Base-by-base conservation (phyloP, 2,113 vertebrate species). In the Indicator indicator region DNA sequence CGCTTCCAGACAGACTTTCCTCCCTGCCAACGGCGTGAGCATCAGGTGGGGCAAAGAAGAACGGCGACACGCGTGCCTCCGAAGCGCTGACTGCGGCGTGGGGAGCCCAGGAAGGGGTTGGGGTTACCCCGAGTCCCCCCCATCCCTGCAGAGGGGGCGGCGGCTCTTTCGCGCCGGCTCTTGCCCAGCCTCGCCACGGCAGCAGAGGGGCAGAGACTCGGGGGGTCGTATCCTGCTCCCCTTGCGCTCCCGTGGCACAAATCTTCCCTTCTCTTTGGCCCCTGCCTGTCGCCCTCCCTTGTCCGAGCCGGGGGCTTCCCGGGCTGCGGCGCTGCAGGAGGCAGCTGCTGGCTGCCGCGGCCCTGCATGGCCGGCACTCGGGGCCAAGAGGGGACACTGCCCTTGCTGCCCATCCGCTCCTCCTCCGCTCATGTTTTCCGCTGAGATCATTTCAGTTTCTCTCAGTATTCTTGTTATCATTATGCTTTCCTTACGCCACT, bases 81-180 rank as follows among this genome's bases (percentile, higher is more conserved):
- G 36, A 33, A 79, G 24, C 24, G 54, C 44, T 27, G 69, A 32
- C 77, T 75, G 56, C 7, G 27, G 63, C 17, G 11, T 17, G 58
- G n/a, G 62, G 36, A 76, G 16, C n/a, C 62, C 2, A 11, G n/a
- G 23, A 59, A 83, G 32, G 33, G 10, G 19, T 48, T 68, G 72
- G 14, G 11, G 50, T 17, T 14, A 7, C 11, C 11, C 19, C 16
- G 4, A 38, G 2, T 63, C 16, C 2, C 16, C 60, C 8, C 11
- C 48, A 9, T 5, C 24, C 23, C 42, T 4, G 5, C 21, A 5
- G 48, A 16, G 11, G 19, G 54, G 14, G 21, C 6, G 8, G 75
- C 3, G 4, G 38, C 21, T 83, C 42, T 27, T n/a, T 58, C 26
- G 1, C 12, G 0, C n/a, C 6, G 2, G 9, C 16, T 67, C 5